Evolutionary conservation across 2,113 vertebrate genomes (phyloP).

Genomic region (Conger conger): DNA sequence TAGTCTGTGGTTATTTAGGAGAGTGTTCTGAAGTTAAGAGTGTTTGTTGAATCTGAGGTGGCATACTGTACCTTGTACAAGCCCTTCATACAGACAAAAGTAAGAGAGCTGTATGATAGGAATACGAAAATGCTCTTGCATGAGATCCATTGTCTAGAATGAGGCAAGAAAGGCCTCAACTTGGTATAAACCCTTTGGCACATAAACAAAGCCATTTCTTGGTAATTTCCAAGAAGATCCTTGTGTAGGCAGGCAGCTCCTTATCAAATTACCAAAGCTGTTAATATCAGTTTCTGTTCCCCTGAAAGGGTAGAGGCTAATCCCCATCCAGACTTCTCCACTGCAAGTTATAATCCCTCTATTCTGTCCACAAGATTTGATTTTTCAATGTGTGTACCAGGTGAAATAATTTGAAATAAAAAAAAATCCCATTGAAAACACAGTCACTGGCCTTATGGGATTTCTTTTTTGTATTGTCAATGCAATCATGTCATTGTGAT

Average conservation of each 20-base stretch:
- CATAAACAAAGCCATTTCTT: background rate
- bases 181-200: background rate
- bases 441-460: background rate
- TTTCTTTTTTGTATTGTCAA: too few relatives aligned
- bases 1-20: too few relatives aligned
- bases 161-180: background rate
- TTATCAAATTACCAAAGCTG: constrained; percentile 1
- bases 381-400: too few relatives aligned
- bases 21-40: too few relatives aligned
- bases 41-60: too few relatives aligned
- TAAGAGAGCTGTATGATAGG: too few relatives aligned
- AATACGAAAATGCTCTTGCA: too few relatives aligned
- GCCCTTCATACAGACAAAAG: too few relatives aligned
- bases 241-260: background rate
- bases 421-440: background rate
- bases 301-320: background rate
- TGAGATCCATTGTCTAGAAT: background rate
- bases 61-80: too few relatives aligned
- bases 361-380: background rate
- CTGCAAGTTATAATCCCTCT: background rate
- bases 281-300: background rate
- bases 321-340: background rate
- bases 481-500: too few relatives aligned
- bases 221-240: background rate
- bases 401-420: too few relatives aligned